Conservation (phyloP, 2,113 vertebrate species). For the Pseudonaja textilis region DNA sequence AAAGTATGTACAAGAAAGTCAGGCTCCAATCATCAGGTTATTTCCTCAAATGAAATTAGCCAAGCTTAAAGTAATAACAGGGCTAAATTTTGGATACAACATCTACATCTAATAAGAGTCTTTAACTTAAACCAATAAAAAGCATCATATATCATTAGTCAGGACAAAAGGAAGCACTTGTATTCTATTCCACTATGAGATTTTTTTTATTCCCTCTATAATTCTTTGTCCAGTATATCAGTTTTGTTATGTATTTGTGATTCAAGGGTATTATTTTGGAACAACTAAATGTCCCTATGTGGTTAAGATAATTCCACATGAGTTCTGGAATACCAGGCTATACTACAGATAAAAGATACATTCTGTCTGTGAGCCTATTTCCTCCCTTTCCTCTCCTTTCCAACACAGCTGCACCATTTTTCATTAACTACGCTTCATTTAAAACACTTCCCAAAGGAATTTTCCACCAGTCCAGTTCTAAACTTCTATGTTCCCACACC, state of each 20-base stretch:
- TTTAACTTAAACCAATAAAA: conserved; percentile 42
- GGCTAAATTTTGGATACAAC: conserved; percentile 56
- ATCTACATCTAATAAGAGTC: conserved; percentile 67
- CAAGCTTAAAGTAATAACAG: conserved; percentile 72
- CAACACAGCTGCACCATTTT: not conserved
- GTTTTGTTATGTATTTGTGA: not conserved
- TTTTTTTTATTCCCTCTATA: not conserved
- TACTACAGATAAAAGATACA: not conserved
- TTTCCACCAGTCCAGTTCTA: not conserved
- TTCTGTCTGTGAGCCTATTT: not conserved
- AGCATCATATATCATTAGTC: conserved; percentile 29
- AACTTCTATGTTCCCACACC: not conserved
- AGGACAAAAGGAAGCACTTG: not conserved
- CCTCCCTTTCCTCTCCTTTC: not conserved
- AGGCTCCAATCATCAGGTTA: conserved; percentile 60
- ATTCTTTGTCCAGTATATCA: not conserved
- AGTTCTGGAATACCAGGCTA: not conserved
- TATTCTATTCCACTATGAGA: conserved; percentile 2
- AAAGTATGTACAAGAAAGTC: conserved; percentile 67
- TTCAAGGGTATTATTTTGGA: not conserved
- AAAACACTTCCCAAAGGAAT: not conserved
- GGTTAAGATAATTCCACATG: not conserved
- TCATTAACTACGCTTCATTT: not conserved
- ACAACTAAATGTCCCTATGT: not conserved
- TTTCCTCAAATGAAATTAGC: conserved; percentile 64